Evolutionary conservation across 2,113 vertebrate genomes (phyloP).

Genomic region (Engystomops pustulosus): DNA sequence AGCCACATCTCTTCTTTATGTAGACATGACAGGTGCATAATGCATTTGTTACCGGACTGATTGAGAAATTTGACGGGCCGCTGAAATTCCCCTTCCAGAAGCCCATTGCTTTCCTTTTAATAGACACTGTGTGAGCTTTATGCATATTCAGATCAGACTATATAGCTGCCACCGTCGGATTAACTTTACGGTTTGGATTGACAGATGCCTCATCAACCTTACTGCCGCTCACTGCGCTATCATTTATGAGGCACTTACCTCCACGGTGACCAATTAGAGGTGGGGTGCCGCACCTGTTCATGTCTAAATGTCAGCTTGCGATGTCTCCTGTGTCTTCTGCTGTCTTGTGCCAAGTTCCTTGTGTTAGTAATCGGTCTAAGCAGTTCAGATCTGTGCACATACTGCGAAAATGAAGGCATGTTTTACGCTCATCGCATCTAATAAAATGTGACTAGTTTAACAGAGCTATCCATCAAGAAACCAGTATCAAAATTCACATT

Average conservation of each 20-base stretch:
- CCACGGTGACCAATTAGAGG: slow-evolving; percentile 53
- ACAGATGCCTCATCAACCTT: slow-evolving; percentile 50
- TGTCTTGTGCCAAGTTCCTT: slow-evolving; percentile 41
- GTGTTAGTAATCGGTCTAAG: background rate
- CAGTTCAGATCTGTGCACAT: slow-evolving; percentile 19
- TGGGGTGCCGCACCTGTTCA: slow-evolving; percentile 52
- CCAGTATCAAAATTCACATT: background rate
- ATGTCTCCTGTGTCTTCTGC: slow-evolving; percentile 10
- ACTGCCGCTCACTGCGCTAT: slow-evolving; percentile 23
- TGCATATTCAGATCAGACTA: slow-evolving; percentile 45
- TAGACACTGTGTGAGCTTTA: slow-evolving; percentile 22
- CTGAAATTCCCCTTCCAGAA: slow-evolving; percentile 16
- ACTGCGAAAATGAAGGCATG: slow-evolving; percentile 16
- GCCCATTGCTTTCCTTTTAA: slow-evolving; percentile 21
- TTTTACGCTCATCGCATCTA: slow-evolving; percentile 19
- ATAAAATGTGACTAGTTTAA: background rate
- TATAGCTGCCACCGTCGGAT: slow-evolving; percentile 50
- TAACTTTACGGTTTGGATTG: slow-evolving; percentile 46
- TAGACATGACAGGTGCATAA: slow-evolving; percentile 46
- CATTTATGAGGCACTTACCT: slow-evolving; percentile 52
- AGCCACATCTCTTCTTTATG: slow-evolving; percentile 30
- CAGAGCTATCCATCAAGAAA: background rate
- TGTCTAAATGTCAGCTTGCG: background rate
- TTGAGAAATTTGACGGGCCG: slow-evolving; percentile 19
- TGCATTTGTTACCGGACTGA: slow-evolving; percentile 14